phyloP scores from a whole-genome alignment of 1,140 invertebrate species.

The Drosophila tsacasi region DNA sequence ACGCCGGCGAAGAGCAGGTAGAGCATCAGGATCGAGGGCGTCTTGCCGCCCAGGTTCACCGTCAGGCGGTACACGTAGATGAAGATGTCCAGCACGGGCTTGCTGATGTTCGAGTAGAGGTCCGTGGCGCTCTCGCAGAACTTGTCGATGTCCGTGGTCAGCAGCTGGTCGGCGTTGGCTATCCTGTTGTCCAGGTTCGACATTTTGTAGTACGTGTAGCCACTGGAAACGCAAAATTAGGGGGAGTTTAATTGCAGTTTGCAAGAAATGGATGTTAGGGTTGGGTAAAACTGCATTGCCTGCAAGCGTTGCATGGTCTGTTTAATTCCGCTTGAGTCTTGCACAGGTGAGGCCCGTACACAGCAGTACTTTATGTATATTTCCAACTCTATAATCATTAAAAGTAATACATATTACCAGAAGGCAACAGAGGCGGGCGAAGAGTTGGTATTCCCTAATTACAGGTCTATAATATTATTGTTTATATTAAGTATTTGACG shows the following conservation, averaged over 20 bases:
- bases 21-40: slow-evolving; percentile 93
- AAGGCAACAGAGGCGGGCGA: neutral
- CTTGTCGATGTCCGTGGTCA: slow-evolving; percentile 98
- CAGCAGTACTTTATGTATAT: neutral
- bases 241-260: neutral
- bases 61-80: slow-evolving; percentile 97
- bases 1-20: slow-evolving; percentile 95
- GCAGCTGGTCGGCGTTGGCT: slow-evolving; percentile 97
- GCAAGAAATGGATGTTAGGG: neutral
- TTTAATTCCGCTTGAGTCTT: neutral
- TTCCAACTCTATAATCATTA: neutral
- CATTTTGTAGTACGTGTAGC: slow-evolving; percentile 99
- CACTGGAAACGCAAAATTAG: slow-evolving; percentile 86
- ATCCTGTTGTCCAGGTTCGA: slow-evolving; percentile 97
- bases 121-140: slow-evolving; percentile 98
- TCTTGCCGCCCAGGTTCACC: slow-evolving; percentile 93
- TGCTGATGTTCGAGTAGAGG: slow-evolving; percentile 98
- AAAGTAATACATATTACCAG: slow-evolving; percentile 6
- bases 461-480: neutral
- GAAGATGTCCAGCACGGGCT: slow-evolving; percentile 97
- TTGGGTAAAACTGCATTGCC: neutral
- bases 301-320: neutral
- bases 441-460: neutral
- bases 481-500: neutral
- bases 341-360: neutral